Evolutionary conservation across 1,140 invertebrate genomes (phyloP).

Genomic region (Drosophila chauvacae): DNA sequence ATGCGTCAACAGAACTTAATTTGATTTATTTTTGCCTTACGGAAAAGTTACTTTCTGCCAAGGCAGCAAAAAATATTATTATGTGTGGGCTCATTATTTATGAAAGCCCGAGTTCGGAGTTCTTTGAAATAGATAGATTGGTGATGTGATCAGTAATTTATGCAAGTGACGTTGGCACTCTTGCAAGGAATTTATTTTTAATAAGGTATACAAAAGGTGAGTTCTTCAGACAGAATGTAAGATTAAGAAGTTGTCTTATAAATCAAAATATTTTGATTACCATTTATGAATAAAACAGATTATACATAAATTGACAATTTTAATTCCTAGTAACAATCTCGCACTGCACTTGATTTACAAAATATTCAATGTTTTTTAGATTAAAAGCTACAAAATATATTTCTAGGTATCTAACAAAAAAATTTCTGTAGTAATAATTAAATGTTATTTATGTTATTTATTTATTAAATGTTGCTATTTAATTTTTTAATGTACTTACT

Average conservation of each 20-base stretch:
- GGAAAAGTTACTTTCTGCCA: slow-evolving; percentile 17
- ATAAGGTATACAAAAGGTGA: too few species aligned
- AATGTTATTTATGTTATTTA: too few species aligned
- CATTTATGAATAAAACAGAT: too few species aligned
- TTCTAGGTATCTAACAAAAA: too few species aligned
- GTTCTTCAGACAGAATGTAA: too few species aligned
- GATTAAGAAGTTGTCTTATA: too few species aligned
- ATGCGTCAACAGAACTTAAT: slow-evolving; percentile 63
- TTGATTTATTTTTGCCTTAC: slow-evolving; percentile 67
- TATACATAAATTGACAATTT: too few species aligned
- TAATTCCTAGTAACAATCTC: too few species aligned
- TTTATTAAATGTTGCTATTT: too few species aligned
- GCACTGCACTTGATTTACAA: not conserved
- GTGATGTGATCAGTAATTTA: not conserved
- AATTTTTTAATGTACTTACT: too few species aligned
- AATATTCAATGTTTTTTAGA: not conserved
- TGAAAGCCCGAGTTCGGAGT: not conserved
- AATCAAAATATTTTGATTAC: too few species aligned
- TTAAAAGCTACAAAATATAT: not conserved
- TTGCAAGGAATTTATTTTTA: not conserved
- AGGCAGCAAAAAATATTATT: slow-evolving; percentile 1
- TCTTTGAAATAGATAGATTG: slow-evolving; percentile 13
- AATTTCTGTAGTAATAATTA: too few species aligned
- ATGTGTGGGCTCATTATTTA: slow-evolving; percentile 7
- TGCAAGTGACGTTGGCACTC: not conserved